A percentile compares a stretch with the other conserved stretches of the same genome.
phyloP scores from a whole-genome alignment of 2,888 invertebrate species.

The Apodemia zela region DNA sequence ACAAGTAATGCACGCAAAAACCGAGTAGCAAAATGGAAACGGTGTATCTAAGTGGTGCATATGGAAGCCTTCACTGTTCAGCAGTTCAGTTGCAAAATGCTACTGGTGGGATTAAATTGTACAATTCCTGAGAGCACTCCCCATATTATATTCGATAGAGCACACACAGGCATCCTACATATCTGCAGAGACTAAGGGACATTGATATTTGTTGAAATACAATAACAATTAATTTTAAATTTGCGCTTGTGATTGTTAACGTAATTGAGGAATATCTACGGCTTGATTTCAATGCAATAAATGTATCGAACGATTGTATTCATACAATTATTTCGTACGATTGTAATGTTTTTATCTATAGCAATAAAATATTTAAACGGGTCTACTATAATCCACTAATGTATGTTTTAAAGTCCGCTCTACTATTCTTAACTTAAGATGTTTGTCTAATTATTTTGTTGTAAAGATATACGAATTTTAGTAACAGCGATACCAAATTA shows the following conservation, averaged over 20 bases:
- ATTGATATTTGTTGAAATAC: too few relatives aligned
- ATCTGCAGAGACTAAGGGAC: too few relatives aligned
- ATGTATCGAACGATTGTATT: too few relatives aligned
- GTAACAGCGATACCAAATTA: constrained; percentile 69
- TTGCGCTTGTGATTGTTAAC: background rate
- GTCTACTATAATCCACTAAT: background rate
- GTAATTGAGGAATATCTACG: background rate
- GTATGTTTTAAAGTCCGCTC: background rate
- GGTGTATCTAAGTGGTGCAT: too few relatives aligned
- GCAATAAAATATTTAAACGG: background rate
- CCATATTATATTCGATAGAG: too few relatives aligned
- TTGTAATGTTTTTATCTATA: background rate
- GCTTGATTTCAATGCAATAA: background rate
- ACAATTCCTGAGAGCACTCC: too few relatives aligned
- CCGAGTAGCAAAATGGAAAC: too few relatives aligned
- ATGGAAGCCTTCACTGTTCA: too few relatives aligned
- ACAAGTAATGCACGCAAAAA: too few relatives aligned
- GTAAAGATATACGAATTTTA: constrained; percentile 48
- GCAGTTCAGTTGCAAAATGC: too few relatives aligned
- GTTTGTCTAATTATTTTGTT: constrained; percentile 32
- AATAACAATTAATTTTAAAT: background rate
- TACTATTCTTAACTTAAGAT: constrained; percentile 16
- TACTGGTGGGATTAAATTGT: too few relatives aligned
- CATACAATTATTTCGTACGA: background rate
- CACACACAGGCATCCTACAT: too few relatives aligned